Evolutionary conservation across 2,113 vertebrate genomes (phyloP), one percentile per base, ranked within the genome.

Genomic region (Leptobrachium ailaonicum): DNA sequence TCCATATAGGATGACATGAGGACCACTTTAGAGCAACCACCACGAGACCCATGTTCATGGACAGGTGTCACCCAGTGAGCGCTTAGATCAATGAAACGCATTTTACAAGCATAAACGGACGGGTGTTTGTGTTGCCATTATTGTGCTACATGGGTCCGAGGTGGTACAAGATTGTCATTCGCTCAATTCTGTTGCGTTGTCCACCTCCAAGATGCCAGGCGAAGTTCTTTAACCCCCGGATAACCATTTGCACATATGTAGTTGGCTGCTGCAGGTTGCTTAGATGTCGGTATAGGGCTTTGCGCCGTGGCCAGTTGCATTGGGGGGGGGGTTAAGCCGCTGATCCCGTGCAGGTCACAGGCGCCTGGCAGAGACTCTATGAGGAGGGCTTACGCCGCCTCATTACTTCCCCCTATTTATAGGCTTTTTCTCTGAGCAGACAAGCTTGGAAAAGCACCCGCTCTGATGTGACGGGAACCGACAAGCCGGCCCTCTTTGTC

Each of bases 351-450:
- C 66, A 82, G 73, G 80, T 72, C 88, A 80, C 91, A 90, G 91
- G 88, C 89, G 91, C 88, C 88, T 86, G 79, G 87, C 89, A 87
- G 86, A 80, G 78, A 71, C 85, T 85, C 85, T 83, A 83, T 0
- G 32, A 80, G 85, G 74, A 63, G 84, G 82, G 66, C 83, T 87
- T 82, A 14, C 75, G 72, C 83, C 3, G 70, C 85, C 84, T 82
- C 87, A 71, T 83, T 84, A 77, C 87, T 82, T 82, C 83, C 84
- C 20, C 85, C 90, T 87, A 86, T 85, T 93, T 86, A 90, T 84
- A 85, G 45, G 85, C 85, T 88, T 76, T 32, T 0, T n/a, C 47
- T 81, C 60, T 87, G 86, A 82, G 87, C 86, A 83, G 75, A 62
- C 82, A 20, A 77, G 83, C 88, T 86, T 66, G 86, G 91, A 89